Evolutionary conservation across 2,888 invertebrate genomes (phyloP).

Genomic region (Dolomedes plantarius): DNA sequence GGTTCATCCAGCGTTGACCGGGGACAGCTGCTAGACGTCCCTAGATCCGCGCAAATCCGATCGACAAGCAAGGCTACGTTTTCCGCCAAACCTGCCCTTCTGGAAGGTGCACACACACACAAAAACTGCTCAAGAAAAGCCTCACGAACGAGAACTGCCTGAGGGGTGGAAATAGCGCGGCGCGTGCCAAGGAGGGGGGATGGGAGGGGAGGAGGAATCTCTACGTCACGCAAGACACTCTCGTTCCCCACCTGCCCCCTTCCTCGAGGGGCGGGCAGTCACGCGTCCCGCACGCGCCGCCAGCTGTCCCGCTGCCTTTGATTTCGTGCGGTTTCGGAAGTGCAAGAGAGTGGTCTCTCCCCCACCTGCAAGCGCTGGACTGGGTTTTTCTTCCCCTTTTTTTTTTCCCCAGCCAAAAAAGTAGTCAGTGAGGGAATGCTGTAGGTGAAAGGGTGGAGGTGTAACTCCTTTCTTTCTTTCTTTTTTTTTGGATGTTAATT

Average conservation of each 20-base stretch:
- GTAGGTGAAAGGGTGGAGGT: not conserved
- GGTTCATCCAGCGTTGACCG: too few relatives aligned
- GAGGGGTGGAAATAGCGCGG: not conserved
- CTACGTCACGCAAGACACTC: constrained; percentile 14
- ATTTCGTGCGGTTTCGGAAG: not conserved
- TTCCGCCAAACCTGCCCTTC: not conserved
- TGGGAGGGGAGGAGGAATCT: too few relatives aligned
- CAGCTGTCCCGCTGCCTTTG: constrained; percentile 8
- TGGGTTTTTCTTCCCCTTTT: not conserved
- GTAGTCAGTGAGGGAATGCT: not conserved
- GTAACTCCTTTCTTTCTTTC: too few relatives aligned
- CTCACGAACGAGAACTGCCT: constrained; percentile 18
- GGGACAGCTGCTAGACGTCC: too few relatives aligned
- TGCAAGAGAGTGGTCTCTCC: too few relatives aligned
- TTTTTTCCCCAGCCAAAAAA: not conserved
- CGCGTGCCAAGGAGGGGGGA: constrained; percentile 43
- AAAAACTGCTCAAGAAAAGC: too few relatives aligned
- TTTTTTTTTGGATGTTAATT: too few relatives aligned
- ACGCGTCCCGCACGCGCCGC: constrained; percentile 37
- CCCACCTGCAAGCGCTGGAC: not conserved
- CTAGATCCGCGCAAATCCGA: too few relatives aligned
- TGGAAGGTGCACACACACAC: too few relatives aligned
- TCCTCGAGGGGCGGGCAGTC: constrained; percentile 14
- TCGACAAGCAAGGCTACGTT: too few relatives aligned
- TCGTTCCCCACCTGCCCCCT: constrained; percentile 18